Conservation (phyloP, 2,113 vertebrate species). For the Hemibagrus wyckioides region DNA sequence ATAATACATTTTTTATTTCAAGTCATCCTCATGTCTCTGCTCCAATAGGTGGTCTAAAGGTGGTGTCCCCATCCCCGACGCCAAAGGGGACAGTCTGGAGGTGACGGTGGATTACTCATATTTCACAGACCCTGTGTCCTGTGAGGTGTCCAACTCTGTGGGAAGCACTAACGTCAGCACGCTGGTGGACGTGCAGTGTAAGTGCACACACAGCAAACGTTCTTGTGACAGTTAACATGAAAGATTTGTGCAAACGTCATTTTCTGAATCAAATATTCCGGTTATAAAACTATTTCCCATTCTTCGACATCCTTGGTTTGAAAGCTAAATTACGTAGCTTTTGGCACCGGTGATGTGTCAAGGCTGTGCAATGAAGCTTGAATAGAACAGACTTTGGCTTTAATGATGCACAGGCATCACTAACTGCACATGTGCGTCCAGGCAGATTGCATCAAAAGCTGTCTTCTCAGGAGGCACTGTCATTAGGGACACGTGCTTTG, state of each 20-base stretch:
- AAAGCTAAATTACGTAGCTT: not conserved
- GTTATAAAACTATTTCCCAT: not conserved
- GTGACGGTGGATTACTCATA: slow-evolving; percentile 85
- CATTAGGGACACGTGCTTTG: not conserved
- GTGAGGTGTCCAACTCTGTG: slow-evolving; percentile 87
- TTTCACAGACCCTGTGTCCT: slow-evolving; percentile 88
- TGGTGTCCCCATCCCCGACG: slow-evolving; percentile 80
- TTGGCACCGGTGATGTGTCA: not conserved
- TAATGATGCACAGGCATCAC: not conserved
- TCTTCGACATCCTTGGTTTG: not conserved
- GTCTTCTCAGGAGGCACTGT: not conserved
- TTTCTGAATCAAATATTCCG: not conserved
- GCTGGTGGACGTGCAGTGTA: slow-evolving; percentile 86
- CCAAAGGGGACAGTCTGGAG: slow-evolving; percentile 83
- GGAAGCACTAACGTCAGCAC: slow-evolving; percentile 90
- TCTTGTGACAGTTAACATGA: not conserved
- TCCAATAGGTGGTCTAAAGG: slow-evolving; percentile 86
- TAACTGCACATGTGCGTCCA: not conserved
- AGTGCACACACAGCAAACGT: slow-evolving; percentile 58
- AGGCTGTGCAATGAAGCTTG: not conserved
- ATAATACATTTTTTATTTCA: not conserved
- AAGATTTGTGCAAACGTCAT: not conserved
- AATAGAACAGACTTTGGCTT: slow-evolving; percentile 10
- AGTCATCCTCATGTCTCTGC: not conserved
- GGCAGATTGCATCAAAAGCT: slow-evolving; percentile 17